These are phyloP conservation scores for Chironomus tentans DNA, from an alignment of 2,888 invertebrate species.

Conservation along the genomic window DNA sequence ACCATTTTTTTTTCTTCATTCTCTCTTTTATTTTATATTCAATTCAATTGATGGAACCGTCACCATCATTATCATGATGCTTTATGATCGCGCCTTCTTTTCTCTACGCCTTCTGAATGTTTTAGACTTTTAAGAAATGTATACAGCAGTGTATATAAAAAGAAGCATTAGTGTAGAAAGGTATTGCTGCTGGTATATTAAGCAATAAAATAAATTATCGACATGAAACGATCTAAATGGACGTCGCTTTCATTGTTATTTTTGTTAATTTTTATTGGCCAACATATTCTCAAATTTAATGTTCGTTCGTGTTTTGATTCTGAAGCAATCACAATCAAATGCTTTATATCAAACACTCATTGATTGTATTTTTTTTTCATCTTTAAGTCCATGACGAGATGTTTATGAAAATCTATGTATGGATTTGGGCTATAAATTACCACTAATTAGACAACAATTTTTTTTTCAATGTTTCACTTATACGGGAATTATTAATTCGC, in stretches of 20 bases:
- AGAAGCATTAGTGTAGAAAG: background rate
- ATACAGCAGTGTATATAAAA: background rate
- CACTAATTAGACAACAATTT: background rate
- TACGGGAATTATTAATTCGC: background rate
- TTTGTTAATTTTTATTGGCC: background rate
- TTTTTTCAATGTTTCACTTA: background rate
- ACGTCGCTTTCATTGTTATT: background rate
- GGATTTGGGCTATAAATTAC: too few relatives aligned
- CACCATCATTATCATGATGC: background rate
- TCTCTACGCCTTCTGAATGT: background rate
- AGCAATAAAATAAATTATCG: conserved; percentile 11
- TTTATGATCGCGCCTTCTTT: background rate
- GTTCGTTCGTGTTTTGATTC: background rate
- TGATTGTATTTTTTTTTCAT: too few relatives aligned
- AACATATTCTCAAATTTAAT: background rate
- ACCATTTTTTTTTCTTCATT: background rate
- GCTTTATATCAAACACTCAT: too few relatives aligned
- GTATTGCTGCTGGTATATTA: background rate
- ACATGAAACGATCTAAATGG: conserved; percentile 20
- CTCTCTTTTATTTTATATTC: background rate
- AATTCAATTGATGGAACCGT: conserved; percentile 9
- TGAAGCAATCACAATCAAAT: too few relatives aligned
- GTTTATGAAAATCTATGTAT: too few relatives aligned
- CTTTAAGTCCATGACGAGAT: too few relatives aligned
- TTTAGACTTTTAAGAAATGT: background rate